A percentile compares a stretch with the other conserved stretches of the same genome.
Evolutionary conservation across 2,113 vertebrate species (phyloP).

Genomic region (Ophthalmotilapia sp.): DNA sequence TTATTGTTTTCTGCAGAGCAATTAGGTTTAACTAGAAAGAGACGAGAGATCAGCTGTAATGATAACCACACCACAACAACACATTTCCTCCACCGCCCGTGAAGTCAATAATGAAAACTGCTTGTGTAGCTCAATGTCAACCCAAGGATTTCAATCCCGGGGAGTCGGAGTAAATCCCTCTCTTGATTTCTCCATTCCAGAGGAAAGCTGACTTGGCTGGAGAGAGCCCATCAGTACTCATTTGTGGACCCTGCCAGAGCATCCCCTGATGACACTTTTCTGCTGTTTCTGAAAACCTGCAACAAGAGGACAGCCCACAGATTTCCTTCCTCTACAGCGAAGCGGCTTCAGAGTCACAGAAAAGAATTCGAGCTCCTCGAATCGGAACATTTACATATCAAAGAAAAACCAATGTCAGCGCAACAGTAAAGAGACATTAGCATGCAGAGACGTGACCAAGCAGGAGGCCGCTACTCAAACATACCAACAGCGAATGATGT

Average conservation of each 20-base stretch:
- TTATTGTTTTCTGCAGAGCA: neutral
- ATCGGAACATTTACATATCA: conserved; percentile 68
- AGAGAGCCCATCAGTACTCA: conserved; percentile 21
- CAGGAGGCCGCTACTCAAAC: conserved; percentile 18
- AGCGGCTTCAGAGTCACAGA: conserved; percentile 27
- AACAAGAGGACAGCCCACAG: conserved; percentile 39
- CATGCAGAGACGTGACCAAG: conserved; percentile 42
- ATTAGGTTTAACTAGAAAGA: neutral
- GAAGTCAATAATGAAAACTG: conserved; percentile 36
- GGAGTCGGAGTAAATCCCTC: conserved; percentile 6
- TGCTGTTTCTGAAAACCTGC: conserved; percentile 24
- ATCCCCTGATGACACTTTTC: conserved; percentile 19
- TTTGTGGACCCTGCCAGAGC: conserved; percentile 6
- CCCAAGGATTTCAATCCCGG: conserved; percentile 34
- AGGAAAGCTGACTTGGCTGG: conserved; percentile 32
- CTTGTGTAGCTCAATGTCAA: conserved; percentile 54
- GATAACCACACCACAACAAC: neutral
- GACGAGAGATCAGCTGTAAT: neutral
- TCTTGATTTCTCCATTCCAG: neutral
- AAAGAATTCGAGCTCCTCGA: conserved; percentile 25
- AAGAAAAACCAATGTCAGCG: conserved; percentile 57
- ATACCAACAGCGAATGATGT: conserved; percentile 9
- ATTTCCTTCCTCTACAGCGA: conserved; percentile 35
- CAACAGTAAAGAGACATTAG: conserved; percentile 37
- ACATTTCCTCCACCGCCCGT: neutral